phyloP scores from a whole-genome alignment of 2,888 invertebrate genomes.

The Hirtodrosophila histrioides region DNA sequence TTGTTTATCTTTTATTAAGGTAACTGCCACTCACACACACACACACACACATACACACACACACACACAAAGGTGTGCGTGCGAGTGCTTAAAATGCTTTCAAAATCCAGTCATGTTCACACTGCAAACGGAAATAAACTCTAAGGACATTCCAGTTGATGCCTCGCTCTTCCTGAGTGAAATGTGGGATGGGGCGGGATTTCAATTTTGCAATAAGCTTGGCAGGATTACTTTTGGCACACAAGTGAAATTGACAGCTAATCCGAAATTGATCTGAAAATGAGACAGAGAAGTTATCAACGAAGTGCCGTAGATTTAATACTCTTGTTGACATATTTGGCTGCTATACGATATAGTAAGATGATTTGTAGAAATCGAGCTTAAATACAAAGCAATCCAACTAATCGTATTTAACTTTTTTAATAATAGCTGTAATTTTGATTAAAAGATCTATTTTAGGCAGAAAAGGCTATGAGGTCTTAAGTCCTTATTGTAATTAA shows the following conservation, averaged over 20 bases:
- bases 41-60: slow-evolving; percentile 17
- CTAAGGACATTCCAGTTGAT: slow-evolving; percentile 39
- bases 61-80: slow-evolving; percentile 27
- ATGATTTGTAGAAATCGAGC: no score
- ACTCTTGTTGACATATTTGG: no score
- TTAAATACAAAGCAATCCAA: no score
- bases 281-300: no score
- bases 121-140: slow-evolving; percentile 7
- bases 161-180: not conserved
- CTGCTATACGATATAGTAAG: no score
- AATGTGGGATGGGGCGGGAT: slow-evolving; percentile 19
- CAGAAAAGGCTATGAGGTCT: no score
- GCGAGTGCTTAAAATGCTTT: slow-evolving; percentile 56
- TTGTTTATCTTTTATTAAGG: slow-evolving; percentile 64
- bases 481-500: no score
- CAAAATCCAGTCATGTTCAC: slow-evolving; percentile 64
- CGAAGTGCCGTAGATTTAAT: no score
- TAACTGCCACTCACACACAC: slow-evolving; percentile 42
- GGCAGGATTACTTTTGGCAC: slow-evolving; percentile 50
- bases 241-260: slow-evolving; percentile 73
- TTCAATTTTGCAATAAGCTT: slow-evolving; percentile 59
- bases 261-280: slow-evolving; percentile 73
- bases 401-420: no score
- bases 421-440: no score
- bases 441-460: no score